phyloP scores from a whole-genome alignment of 2,888 invertebrate species.

The Pheosia gnoma region DNA sequence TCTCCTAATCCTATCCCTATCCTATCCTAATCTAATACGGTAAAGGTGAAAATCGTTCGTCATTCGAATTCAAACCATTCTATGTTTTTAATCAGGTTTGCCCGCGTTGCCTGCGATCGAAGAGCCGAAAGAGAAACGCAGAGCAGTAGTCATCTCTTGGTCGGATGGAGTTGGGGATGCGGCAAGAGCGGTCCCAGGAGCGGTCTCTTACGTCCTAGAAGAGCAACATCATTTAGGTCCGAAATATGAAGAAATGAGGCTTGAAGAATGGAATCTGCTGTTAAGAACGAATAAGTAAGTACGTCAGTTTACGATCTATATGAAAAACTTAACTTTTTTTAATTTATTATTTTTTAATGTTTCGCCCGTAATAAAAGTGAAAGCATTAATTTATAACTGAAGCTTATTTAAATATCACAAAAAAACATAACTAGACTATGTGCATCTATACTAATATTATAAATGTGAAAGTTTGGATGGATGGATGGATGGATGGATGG shows the following conservation, averaged over 20 bases:
- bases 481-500: too few relatives aligned
- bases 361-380: too few relatives aligned
- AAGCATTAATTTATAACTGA: too few relatives aligned
- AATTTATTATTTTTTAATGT: too few relatives aligned
- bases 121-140: conserved; percentile 82
- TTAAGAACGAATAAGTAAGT: conserved; percentile 78
- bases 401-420: too few relatives aligned
- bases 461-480: too few relatives aligned
- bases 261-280: conserved; percentile 87
- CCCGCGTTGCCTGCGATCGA: conserved; percentile 86
- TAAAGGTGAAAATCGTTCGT: conserved; percentile 13
- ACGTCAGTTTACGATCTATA: too few relatives aligned
- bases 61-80: conserved; percentile 3
- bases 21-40: too few relatives aligned
- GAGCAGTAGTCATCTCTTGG: conserved; percentile 77
- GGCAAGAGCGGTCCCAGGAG: conserved; percentile 71
- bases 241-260: conserved; percentile 85
- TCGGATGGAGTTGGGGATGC: conserved; percentile 73
- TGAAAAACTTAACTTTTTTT: too few relatives aligned
- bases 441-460: too few relatives aligned
- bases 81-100: conserved; percentile 65
- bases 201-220: conserved; percentile 85
- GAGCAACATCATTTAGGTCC: conserved; percentile 88
- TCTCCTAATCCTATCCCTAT: too few relatives aligned
- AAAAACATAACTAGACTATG: too few relatives aligned